Conservation (phyloP, 2,797 vertebrate genomes). For the Malacoctenus gilli region DNA sequence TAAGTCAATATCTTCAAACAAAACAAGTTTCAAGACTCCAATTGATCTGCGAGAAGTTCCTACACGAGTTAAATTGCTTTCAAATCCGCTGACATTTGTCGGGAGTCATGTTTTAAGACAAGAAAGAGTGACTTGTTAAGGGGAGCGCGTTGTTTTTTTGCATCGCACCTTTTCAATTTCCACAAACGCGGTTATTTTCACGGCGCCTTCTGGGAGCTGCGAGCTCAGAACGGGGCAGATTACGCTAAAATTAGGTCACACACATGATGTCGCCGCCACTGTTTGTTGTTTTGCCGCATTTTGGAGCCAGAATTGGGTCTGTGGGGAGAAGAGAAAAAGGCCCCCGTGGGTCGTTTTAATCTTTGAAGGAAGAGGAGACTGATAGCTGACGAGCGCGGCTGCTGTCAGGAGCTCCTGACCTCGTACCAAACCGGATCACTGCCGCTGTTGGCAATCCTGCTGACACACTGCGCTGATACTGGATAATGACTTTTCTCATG, state of each 20-base stretch:
- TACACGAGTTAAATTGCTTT: conserved; percentile 11
- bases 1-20: conserved; percentile 15
- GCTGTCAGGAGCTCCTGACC: conserved; percentile 40
- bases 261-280: conserved; percentile 26
- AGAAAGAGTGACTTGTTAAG: conserved; percentile 6
- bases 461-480: conserved; percentile 52
- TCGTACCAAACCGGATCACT: conserved; percentile 33
- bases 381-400: conserved; percentile 49
- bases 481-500: conserved; percentile 61
- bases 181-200: conserved; percentile 28
- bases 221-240: conserved; percentile 40
- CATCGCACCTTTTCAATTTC: conserved; percentile 30
- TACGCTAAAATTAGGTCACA: conserved; percentile 64
- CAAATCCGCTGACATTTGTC: conserved; percentile 15
- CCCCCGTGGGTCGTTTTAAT: conserved; percentile 34
- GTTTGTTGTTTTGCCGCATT: conserved; percentile 31
- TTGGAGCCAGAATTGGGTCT: conserved; percentile 25
- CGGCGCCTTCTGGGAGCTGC: conserved; percentile 24
- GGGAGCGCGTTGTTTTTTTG: too few relatives aligned
- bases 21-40: conserved; percentile 18
- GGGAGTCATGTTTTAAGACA: conserved; percentile 14
- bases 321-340: conserved; percentile 15
- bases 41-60: conserved; percentile 35
- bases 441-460: conserved; percentile 35
- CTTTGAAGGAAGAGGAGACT: conserved; percentile 37